Conservation (phyloP, 2,797 vertebrate genomes). For the Danio tinwini region DNA sequence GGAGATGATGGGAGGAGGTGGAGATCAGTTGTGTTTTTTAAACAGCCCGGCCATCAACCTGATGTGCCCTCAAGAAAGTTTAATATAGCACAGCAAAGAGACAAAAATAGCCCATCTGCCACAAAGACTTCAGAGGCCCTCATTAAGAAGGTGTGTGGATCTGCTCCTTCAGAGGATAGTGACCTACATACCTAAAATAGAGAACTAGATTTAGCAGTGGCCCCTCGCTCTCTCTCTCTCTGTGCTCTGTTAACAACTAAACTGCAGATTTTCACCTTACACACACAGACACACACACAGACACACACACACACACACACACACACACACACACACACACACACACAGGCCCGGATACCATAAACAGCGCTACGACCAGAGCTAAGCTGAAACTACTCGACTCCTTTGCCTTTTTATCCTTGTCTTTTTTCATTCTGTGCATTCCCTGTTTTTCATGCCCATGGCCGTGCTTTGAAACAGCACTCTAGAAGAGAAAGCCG, state of each 20-base stretch:
- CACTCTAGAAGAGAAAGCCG: slow-evolving; percentile 59
- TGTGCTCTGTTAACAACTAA: slow-evolving; percentile 47
- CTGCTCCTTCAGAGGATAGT: slow-evolving; percentile 70
- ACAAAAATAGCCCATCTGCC: slow-evolving; percentile 59
- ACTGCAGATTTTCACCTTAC: slow-evolving; percentile 45
- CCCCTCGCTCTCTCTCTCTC: slow-evolving; percentile 62
- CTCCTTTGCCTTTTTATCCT: neutral
- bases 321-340: too few relatives aligned
- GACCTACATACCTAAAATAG: slow-evolving; percentile 77
- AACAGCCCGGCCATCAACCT: slow-evolving; percentile 52
- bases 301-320: too few relatives aligned
- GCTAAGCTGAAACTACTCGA: neutral
- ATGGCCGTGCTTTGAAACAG: slow-evolving; percentile 53
- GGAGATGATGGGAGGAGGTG: neutral
- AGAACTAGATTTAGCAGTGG: slow-evolving; percentile 68
- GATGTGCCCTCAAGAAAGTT: slow-evolving; percentile 42
- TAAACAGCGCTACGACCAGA: neutral
- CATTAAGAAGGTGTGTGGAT: slow-evolving; percentile 61
- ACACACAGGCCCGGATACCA: slow-evolving; percentile 22
- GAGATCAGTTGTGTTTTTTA: slow-evolving; percentile 18
- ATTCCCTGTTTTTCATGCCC: slow-evolving; percentile 46
- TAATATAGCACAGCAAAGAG: slow-evolving; percentile 53
- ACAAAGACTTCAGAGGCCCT: slow-evolving; percentile 64
- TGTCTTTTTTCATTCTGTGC: neutral
- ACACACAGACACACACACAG: neutral